Conservation (phyloP, 2,888 invertebrate genomes). For the Heliconius hortense region DNA sequence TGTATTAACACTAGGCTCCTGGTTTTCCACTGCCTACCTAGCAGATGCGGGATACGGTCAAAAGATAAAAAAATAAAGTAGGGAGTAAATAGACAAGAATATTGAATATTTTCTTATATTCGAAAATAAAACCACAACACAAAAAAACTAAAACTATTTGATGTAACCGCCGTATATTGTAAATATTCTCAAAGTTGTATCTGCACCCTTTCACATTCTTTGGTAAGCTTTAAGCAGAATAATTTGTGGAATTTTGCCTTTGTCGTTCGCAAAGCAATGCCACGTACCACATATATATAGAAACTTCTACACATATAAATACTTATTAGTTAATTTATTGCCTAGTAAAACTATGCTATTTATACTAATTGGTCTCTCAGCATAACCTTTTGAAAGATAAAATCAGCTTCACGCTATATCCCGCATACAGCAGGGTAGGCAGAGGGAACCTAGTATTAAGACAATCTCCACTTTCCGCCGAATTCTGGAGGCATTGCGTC, state of each 20-base stretch:
- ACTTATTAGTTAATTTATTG: no score
- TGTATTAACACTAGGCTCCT: background rate
- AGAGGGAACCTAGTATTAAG: no score
- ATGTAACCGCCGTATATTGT: background rate
- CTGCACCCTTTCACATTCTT: slow-evolving; percentile 32
- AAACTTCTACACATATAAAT: no score
- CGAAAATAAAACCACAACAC: background rate
- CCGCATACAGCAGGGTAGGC: no score
- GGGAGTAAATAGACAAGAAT: no score
- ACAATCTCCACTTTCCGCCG: no score
- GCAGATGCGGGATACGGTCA: background rate
- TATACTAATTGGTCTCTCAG: no score
- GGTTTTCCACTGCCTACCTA: background rate
- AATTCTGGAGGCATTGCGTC: no score
- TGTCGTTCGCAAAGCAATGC: slow-evolving; percentile 22
- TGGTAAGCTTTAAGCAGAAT: slow-evolving; percentile 26
- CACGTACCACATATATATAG: background rate
- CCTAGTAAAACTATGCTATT: no score
- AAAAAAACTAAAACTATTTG: slow-evolving; percentile 4
- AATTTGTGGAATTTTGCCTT: slow-evolving; percentile 30
- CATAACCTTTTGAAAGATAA: no score
- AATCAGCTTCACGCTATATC: no score
- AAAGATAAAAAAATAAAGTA: background rate
- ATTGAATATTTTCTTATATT: background rate
- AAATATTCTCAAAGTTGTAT: slow-evolving; percentile 28